Percentiles rank a stretch among this genome's conserved stretches.
These are phyloP conservation scores for Stomorhina lunata DNA, from an alignment of 2,888 invertebrate genomes.

Conservation along the genomic window DNA sequence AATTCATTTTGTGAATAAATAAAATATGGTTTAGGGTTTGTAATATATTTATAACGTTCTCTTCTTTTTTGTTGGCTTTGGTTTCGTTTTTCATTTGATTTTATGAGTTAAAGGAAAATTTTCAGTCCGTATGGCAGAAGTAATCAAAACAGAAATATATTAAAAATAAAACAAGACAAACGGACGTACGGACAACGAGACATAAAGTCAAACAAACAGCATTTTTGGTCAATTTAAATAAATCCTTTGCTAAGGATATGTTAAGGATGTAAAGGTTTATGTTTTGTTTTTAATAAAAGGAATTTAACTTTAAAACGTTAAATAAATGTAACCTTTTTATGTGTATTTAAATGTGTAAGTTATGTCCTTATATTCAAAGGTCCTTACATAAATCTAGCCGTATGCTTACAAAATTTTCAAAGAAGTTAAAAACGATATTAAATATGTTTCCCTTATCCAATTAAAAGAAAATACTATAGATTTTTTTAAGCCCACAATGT, in stretches of 20 bases:
- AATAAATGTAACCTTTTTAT: neutral
- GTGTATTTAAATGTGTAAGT: too few species aligned
- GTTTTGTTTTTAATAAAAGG: constrained; percentile 4
- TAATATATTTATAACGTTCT: constrained; percentile 33
- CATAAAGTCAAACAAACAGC: neutral
- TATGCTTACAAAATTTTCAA: too few species aligned
- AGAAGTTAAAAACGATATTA: too few species aligned
- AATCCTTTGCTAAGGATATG: constrained; percentile 28
- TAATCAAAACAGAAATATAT: constrained; percentile 52
- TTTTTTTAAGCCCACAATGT: too few species aligned
- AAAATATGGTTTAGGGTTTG: constrained; percentile 60
- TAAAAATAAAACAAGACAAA: constrained; percentile 8
- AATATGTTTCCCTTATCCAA: too few species aligned
- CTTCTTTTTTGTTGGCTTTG: neutral
- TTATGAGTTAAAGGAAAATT: constrained; percentile 26
- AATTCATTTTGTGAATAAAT: constrained; percentile 54
- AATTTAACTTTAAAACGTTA: constrained; percentile 19
- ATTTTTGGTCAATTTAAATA: constrained; percentile 16
- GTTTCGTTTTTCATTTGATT: constrained; percentile 49
- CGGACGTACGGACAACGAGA: neutral
- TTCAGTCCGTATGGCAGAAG: constrained; percentile 28
- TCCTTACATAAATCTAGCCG: too few species aligned
- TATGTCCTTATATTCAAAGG: neutral
- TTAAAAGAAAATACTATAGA: too few species aligned
- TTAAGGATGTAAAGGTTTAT: neutral